Conservation (phyloP, 2,113 vertebrate genomes). For the Eolophus roseicapilla region DNA sequence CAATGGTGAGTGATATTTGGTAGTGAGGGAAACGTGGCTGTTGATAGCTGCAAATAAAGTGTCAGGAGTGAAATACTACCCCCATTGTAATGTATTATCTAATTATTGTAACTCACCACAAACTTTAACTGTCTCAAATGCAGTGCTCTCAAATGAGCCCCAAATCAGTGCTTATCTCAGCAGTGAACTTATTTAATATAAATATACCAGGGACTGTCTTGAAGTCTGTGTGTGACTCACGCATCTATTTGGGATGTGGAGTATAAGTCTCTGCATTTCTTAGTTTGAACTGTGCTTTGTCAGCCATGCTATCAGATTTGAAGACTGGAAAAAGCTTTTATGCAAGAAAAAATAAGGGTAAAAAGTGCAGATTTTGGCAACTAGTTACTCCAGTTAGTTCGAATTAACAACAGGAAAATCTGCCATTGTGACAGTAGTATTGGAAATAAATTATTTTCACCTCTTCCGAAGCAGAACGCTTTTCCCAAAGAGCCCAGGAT, state of each 20-base stretch:
- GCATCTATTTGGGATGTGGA: not conserved
- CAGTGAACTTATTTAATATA: not conserved
- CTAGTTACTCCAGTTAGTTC: not conserved
- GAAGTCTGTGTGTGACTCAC: not conserved
- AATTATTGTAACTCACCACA: constrained; percentile 7
- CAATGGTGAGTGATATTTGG: not conserved
- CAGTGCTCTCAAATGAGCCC: not conserved
- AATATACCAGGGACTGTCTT: not conserved
- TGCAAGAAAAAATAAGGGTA: not conserved
- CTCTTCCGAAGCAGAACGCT: not conserved
- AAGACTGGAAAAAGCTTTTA: not conserved
- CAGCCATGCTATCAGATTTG: not conserved
- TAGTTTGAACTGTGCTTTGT: not conserved
- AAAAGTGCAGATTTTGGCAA: not conserved
- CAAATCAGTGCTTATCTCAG: not conserved
- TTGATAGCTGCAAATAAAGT: not conserved
- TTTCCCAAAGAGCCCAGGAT: fast-evolving
- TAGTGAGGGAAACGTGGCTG: not conserved
- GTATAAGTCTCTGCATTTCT: not conserved
- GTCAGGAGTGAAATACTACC: not conserved
- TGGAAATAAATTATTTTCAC: not conserved
- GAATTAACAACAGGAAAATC: not conserved
- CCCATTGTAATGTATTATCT: not conserved
- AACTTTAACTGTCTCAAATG: not conserved
- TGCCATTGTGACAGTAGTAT: not conserved